Base-by-base conservation (phyloP, 2,888 invertebrate genomes). In the Harpalus rufipes region DNA sequence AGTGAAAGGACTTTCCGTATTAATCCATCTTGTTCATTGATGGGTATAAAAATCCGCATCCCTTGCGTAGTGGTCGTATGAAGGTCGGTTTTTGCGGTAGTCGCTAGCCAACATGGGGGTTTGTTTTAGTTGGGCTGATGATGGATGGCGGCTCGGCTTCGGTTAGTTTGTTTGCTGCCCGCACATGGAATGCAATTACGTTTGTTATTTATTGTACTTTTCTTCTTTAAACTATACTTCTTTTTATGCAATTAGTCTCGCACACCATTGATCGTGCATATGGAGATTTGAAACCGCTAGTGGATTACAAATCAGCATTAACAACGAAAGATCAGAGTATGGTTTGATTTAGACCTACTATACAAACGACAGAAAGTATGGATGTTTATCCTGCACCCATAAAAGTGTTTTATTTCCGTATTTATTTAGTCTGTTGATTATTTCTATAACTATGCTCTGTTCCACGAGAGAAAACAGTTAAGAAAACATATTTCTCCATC, bases 181-280 rank as follows among this genome's bases (percentile, higher is more conserved):
- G 44, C 72, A 74, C 72, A 41, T 14, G 44, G 72, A 74, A 74
- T 74, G 72, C 72, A 74, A 74, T 74, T 74, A 74, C 44, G 44
- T 16, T 51, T 41, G 72, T 74, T 74, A 74, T 74, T 74, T 74
- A 74, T 74, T 74, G 72, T 74, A 74, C 72, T 74, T 74, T 74
- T 74, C 72, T 74, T 74, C 72, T 74, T 74, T 74, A 74, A 74
- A 74, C 72, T 74, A 44, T 21, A 74, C 72, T 74, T 74, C 44
- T 74, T 74, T 74, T 44, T 74, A 74, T 74, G 72, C 72, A 74
- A 74, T 74, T 74, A 41, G 72, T 74, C 72, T 41, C 41, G 68
- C 63, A 32, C 32, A 59, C 16, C 44, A 51, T 51, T 12, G 44
- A 51, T 51, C 44, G 10, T 10, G 44, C 2, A 51, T 51, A 51